Base-by-base conservation (phyloP, 1,140 invertebrate species). In the Drosophila biarmipes region DNA sequence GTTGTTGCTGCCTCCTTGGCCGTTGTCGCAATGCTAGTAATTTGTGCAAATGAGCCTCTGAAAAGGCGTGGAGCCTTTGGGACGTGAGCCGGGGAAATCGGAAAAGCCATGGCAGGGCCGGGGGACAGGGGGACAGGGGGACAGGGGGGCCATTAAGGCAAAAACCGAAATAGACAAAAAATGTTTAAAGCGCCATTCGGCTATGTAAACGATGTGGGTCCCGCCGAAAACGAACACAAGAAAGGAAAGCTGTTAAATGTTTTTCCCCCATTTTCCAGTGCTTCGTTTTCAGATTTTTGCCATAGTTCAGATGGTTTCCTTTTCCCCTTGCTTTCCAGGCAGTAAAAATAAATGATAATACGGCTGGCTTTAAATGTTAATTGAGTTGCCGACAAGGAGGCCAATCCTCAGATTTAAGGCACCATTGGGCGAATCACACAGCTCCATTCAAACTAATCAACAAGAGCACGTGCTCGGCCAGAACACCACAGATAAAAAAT, bases 1-100 rank as follows among this genome's bases (percentile, higher is more conserved):
- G 79, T 61, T 64, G 76, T 49, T 61, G 46, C 21, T 73, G 63
- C 45, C 57, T 69, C 63, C 66, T 57, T 73, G 55, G 73, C 46
- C 77, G 38, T 75, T 86, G 81, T 86, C 74, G 82, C 82, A 87
- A 87, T 86, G 82, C 73, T 64, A 82, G 82, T 86, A 86, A 86
- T 86, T 86, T 86, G 82, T 86, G 82, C 82, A 86, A 86, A 86
- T 86, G 82, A 86, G 82, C 82, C 82, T 89, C 78, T 78, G 78
- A 86, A 62, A 86, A 78, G 68, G 81, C 81, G 62, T 62, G 71
- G 62, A 62, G 67, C 73, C 58, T 53, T 52, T 62, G 46, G 31
- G 77, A 51, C 68, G 53, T 68, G 51, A 66, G 55, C 38, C 15
- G 10, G 17, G 40, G 8, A 29, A 8, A 29, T 8, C 29, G 54